Base-by-base conservation (phyloP, 2,888 invertebrate genomes). In the Plutella xylostella region DNA sequence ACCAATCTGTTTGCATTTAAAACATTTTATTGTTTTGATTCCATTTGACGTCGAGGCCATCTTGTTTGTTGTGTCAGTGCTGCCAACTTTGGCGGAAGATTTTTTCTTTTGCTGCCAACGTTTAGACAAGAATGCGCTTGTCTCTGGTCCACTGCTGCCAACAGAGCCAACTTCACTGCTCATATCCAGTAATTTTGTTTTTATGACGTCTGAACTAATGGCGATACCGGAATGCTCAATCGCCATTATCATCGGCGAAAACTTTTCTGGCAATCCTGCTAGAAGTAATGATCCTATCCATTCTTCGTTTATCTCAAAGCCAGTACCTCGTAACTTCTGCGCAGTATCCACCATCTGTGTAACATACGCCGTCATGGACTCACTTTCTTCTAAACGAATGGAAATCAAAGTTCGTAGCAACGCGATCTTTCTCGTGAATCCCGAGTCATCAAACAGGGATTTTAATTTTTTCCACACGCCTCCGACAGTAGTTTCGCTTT, bases 11-110 rank as follows among this genome's bases (percentile, higher is more conserved):
- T 33, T 1, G 48, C 51, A 43, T 21, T 46, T 33, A 50, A 48
- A 9, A 46, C 50, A 45, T 48, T 51, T 22, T 48, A 35, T 42
- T 2, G 14, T 14, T 33, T 33, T 33, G 2, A 7, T 15, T n/a
- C 14, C 33, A 33, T 33, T 33, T 14, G 7, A 15, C 15, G 2
- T 33, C 15, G n/a, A n/a, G n/a, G 15, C 33, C 28, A 28, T 28
- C 28, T 28, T 28, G 3, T 4, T 28, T 28, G 4, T n/a, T 3
- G 4, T 28, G 28, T 2, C n/a, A 3, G 3, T 28, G 28, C n/a
- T 28, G 28, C 3, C 28, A 12, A 4, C 6, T 22, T 28, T 28
- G 28, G 6, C 7, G n/a, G n/a, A n/a, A n/a, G n/a, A n/a, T n/a
- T n/a, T n/a, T n/a, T 28, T 28, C 4, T 28, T 28, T 12, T 28